A percentile compares a stretch with the other conserved stretches of the same genome.
Conservation (phyloP, 2,797 vertebrate genomes). For the Gobio occitaniae region DNA sequence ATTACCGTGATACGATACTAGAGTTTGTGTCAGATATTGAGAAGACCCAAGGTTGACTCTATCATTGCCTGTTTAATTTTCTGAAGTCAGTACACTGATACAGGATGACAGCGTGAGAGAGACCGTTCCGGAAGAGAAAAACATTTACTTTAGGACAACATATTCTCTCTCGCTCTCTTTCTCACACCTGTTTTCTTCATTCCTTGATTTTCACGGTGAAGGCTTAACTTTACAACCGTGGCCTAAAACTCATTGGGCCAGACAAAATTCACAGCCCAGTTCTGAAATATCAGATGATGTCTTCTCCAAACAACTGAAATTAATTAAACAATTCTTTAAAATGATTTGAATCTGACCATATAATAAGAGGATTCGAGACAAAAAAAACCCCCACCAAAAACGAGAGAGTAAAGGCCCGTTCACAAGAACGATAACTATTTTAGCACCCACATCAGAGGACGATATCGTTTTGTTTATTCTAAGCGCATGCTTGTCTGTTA, state of each 20-base stretch:
- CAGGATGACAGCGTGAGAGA: constrained; percentile 53
- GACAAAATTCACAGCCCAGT: not conserved
- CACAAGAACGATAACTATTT: too few relatives aligned
- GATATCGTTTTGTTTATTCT: too few relatives aligned
- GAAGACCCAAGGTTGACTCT: constrained; percentile 33
- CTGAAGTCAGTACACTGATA: constrained; percentile 36
- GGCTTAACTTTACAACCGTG: not conserved
- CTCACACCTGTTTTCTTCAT: not conserved
- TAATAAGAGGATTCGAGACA: not conserved
- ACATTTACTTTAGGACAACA: constrained; percentile 22
- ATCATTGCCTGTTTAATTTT: constrained; percentile 51
- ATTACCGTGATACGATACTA: constrained; percentile 1
- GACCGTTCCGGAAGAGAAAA: constrained; percentile 16
- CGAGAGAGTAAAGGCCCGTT: not conserved
- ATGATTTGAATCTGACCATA: not conserved
- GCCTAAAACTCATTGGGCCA: not conserved
- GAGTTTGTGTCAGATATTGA: not conserved
- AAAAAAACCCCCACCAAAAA: not conserved
- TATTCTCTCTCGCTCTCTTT: not conserved
- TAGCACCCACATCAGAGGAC: too few relatives aligned
- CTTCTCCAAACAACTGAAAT: not conserved
- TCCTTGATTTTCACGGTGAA: not conserved
- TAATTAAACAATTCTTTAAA: not conserved
- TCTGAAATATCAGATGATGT: not conserved
- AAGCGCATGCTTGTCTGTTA: too few relatives aligned